Evolutionary conservation across 2,888 invertebrate genomes (phyloP), one percentile per base, ranked within the genome.

Genomic region (Acanthacorydalis orientalis): DNA sequence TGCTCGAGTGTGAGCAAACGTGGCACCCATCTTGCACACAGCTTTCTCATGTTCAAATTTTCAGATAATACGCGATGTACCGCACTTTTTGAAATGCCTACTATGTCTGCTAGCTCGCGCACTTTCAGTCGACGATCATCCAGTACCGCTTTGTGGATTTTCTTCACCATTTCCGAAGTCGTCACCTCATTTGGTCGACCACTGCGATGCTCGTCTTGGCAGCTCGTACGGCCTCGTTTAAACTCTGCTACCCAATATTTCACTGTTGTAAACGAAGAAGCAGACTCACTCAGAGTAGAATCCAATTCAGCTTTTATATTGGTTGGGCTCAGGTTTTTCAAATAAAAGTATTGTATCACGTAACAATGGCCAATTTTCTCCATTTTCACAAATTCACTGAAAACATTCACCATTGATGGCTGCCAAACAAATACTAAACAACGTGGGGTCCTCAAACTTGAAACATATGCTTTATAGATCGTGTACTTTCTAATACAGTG

Each of bases 11-110:
- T 51, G 44, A 55, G 51, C 43, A 53, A 51, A 40, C 49, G 51
- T 50, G 52, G 53, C 51, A 59, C 51, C 53, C 53, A 57, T 53
- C 54, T 44, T 45, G 53, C 55, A 15, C 51, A 52, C 45, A 54
- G 50, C 51, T 55, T 56, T 51, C 44, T 54, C 54, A 55, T 51
- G 40, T 48, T 51, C 47, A 55, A 56, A 52, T 50, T 39, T 52
- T 56, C 41, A 51, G 46, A 38, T 16, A 53, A 38, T 39, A 46
- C 38, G 12, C 31, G 23, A 46, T 23, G 31, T 23, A 46, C 35
- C 23, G 2, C n/a, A n/a, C 46, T 12, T n/a, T 46, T 46, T 15
- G 46, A 46, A 11, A 46, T 46, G 23, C 31, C n/a, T 35, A 46
- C 12, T 11, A 15, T 15, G 15, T 35, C 35, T 23, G 31, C 46